phyloP scores from a whole-genome alignment of 1,140 invertebrate genomes.

The Coptotermes formosanus region DNA sequence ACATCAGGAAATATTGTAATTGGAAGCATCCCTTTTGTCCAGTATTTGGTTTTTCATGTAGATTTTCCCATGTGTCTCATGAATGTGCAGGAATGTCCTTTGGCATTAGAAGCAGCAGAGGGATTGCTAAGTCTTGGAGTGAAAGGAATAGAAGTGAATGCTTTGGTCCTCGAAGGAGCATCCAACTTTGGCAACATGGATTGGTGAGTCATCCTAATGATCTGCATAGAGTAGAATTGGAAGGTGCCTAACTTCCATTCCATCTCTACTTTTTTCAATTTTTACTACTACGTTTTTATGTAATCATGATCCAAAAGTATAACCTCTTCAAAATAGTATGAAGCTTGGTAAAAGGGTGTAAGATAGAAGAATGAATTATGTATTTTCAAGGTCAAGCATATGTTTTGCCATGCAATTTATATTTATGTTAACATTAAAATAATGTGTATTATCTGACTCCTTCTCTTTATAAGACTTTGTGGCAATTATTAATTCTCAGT shows the following conservation, averaged over 20 bases:
- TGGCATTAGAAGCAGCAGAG: slow-evolving; percentile 68
- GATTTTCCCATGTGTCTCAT: not conserved
- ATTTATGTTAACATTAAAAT: too few relatives aligned
- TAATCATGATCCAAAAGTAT: not conserved
- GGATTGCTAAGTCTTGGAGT: slow-evolving; percentile 66
- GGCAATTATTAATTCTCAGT: too few relatives aligned
- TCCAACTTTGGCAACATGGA: slow-evolving; percentile 48
- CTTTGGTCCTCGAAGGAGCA: slow-evolving; percentile 60
- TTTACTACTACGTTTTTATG: not conserved
- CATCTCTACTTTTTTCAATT: not conserved
- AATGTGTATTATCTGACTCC: too few relatives aligned
- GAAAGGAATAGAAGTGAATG: slow-evolving; percentile 68
- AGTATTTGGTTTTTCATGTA: too few relatives aligned
- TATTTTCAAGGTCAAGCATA: too few relatives aligned
- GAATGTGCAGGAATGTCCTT: slow-evolving; percentile 62
- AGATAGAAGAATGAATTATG: too few relatives aligned
- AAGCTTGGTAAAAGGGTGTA: too few relatives aligned
- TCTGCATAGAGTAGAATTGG: too few relatives aligned
- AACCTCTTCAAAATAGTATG: not conserved
- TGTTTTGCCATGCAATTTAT: too few relatives aligned
- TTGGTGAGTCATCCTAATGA: slow-evolving; percentile 48
- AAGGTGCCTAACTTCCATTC: too few relatives aligned
- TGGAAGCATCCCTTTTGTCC: not conserved
- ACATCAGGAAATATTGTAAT: not conserved
- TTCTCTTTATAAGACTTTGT: too few relatives aligned